Base-by-base conservation (phyloP, 2,888 invertebrate genomes). In the Galeruca laticollis region DNA sequence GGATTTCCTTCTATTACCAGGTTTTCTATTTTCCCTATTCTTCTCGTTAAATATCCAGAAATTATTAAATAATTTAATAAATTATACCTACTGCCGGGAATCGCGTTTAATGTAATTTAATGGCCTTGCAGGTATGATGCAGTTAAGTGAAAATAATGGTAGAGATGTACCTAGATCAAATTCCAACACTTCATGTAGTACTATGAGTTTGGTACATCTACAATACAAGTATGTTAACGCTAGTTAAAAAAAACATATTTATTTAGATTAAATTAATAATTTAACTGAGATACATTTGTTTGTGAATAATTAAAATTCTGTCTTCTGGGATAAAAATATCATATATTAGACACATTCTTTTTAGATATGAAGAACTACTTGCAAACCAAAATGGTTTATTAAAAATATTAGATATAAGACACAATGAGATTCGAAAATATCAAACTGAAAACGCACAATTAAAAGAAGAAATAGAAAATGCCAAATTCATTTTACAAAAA, bases 131-230 rank as follows among this genome's bases (percentile, higher is more conserved):
- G 82, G 79, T 71, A 77, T 81, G 51, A 68, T 82, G 21, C 81
- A 82, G 49, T 33, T 73, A 47, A 68, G 66, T 26, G 70, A 70
- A 37, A 67, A 64, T 1, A 69, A 61, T n/a, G 65, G 65, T 47
- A 71, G 59, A 54, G 54, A 56, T 11, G 26, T 70, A 52, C 70
- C 76, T 15, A 70, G 73, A 59, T 69, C 68, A 65, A 67, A 69
- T 52, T 69, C 76, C 40, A 78, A 83, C 9, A 84, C 86, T 43
- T 85, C 88, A n/a, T 87, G 87, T 85, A 88, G 88, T 0, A 87
- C 88, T 1, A 86, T 87, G 84, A 88, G 88, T 79, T 86, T 88
- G 73, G 87, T 88, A 8, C 87, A 88, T 77, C 82, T 89, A 13
- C 89, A 89, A 76, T 88, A 87, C 76, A 87, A 88, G 88, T 88